Conservation (phyloP, 2,113 vertebrate genomes). For the Bufo gargarizans region DNA sequence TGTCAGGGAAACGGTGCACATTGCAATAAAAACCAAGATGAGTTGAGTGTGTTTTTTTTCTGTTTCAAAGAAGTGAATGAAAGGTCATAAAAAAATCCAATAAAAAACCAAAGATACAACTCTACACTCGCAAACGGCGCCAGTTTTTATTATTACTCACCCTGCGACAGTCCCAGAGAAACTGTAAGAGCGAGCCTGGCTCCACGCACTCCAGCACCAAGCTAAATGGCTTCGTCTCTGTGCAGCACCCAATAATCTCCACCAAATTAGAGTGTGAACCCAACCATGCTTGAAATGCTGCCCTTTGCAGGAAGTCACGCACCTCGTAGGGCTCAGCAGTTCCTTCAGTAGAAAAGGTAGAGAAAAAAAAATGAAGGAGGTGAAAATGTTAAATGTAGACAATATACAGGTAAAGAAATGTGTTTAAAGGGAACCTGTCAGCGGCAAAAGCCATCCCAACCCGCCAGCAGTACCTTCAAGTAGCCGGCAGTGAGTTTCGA, state of each 20-base stretch:
- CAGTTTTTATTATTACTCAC: slow-evolving; percentile 64
- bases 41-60: not conserved
- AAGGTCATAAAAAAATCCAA: not conserved
- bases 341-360: slow-evolving; percentile 59
- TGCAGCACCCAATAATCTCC: slow-evolving; percentile 73
- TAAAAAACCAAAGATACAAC: not conserved
- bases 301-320: slow-evolving; percentile 71
- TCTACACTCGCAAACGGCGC: not conserved
- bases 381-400: not conserved
- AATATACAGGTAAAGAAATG: no score
- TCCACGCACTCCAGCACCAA: slow-evolving; percentile 71
- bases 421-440: no score
- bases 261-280: slow-evolving; percentile 71
- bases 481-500: no score
- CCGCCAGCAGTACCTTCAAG: no score
- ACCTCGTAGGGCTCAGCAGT: slow-evolving; percentile 60
- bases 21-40: not conserved
- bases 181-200: slow-evolving; percentile 72
- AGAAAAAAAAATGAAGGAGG: not conserved
- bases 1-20: no score
- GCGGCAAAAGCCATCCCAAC: no score
- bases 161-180: slow-evolving; percentile 76
- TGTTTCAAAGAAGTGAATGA: not conserved
- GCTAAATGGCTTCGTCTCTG: slow-evolving; percentile 69
- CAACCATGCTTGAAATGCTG: slow-evolving; percentile 71